Percentiles rank a stretch among this genome's conserved stretches.
phyloP scores from a whole-genome alignment of 2,113 vertebrate species.

The Gnathonemus echidnorhynchus region DNA sequence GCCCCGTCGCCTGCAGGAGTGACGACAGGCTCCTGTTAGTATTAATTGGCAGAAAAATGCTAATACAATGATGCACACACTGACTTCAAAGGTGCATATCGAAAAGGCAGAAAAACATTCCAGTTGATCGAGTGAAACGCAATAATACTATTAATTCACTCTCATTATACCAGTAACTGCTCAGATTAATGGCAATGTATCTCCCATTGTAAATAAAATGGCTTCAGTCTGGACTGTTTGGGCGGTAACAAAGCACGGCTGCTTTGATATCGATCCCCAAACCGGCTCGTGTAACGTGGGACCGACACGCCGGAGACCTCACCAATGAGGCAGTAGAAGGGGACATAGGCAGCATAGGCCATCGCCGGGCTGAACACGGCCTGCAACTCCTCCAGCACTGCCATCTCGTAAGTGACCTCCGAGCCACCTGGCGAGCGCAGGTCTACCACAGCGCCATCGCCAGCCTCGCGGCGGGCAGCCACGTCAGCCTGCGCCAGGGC shows the following conservation, averaged over 20 bases:
- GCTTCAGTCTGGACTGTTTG: background rate
- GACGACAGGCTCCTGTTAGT: background rate
- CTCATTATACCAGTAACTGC: background rate
- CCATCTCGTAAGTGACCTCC: conserved; percentile 62
- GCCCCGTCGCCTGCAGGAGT: conserved; percentile 66
- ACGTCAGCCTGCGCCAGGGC: conserved; percentile 45
- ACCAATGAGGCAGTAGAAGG: conserved; percentile 93
- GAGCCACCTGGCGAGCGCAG: conserved; percentile 58
- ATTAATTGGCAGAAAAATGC: background rate
- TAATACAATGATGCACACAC: background rate
- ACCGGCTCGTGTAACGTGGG: background rate
- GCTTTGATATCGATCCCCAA: background rate
- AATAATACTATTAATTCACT: background rate
- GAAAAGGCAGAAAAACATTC: background rate
- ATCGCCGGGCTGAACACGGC: conserved; percentile 88
- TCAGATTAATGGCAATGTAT: background rate
- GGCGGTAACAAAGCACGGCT: background rate
- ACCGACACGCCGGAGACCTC: conserved; percentile 11
- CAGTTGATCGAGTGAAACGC: background rate
- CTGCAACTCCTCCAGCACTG: conserved; percentile 76
- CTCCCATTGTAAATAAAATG: background rate
- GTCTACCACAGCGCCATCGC: conserved; percentile 67
- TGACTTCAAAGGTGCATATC: background rate
- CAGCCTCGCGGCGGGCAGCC: conserved; percentile 53
- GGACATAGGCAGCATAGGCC: conserved; percentile 88